phyloP scores from a whole-genome alignment of 2,113 vertebrate species.

The Hyaena hyaena region DNA sequence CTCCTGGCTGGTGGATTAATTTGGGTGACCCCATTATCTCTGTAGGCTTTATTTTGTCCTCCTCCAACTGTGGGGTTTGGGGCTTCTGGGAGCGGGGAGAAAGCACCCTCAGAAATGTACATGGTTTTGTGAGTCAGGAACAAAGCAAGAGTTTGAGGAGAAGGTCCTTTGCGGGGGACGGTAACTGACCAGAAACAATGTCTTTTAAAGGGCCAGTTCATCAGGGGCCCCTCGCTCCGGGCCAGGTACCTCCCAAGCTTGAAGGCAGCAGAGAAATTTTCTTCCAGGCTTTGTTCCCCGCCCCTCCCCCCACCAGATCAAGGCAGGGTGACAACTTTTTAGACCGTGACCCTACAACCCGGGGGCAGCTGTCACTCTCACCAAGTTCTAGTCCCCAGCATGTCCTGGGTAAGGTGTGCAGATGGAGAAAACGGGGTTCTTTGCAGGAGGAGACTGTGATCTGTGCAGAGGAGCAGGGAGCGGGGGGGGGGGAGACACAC shows the following conservation, averaged over 20 bases:
- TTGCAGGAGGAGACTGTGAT: neutral
- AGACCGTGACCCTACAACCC: neutral
- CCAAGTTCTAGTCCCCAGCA: neutral
- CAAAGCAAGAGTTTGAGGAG: neutral
- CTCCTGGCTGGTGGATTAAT: neutral
- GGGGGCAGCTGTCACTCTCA: neutral
- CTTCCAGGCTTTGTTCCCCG: neutral
- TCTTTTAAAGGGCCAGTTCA: neutral
- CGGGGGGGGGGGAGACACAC: accelerated
- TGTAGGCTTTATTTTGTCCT: neutral
- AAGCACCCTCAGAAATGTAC: neutral
- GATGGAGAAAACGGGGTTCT: neutral
- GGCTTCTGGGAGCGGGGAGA: neutral
- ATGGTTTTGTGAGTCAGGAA: neutral
- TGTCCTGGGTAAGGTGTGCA: neutral
- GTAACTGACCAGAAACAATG: neutral
- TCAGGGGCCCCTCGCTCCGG: accelerated
- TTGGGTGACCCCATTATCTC: neutral
- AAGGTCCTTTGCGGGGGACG: neutral
- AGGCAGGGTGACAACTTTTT: neutral
- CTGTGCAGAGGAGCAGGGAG: neutral
- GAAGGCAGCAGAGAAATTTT: neutral
- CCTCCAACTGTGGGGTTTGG: neutral
- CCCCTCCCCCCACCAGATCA: neutral
- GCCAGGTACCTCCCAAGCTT: neutral